phyloP scores from a whole-genome alignment of 2,113 vertebrate species.

The Antechinus stuartii region DNA sequence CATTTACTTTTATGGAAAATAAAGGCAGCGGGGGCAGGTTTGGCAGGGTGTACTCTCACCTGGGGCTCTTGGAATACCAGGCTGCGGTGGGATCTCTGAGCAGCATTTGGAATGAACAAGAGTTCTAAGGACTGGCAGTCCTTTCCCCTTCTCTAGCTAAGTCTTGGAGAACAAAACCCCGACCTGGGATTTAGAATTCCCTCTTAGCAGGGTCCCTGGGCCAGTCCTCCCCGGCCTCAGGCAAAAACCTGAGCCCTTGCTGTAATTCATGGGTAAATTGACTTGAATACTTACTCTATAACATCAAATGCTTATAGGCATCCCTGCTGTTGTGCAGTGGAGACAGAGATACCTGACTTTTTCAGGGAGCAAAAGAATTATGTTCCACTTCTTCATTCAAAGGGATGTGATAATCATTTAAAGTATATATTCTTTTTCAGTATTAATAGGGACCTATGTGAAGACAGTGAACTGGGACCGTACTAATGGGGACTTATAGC shows the following conservation, averaged over 20 bases:
- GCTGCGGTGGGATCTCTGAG: not conserved
- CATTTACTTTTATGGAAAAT: conserved; percentile 21
- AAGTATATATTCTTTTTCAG: not conserved
- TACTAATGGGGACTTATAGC: not conserved
- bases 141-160: not conserved
- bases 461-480: not conserved
- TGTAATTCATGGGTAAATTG: not conserved
- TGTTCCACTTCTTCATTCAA: not conserved
- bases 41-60: not conserved
- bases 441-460: not conserved
- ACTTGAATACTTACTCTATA: not conserved
- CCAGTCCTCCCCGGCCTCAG: not conserved
- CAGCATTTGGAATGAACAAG: not conserved
- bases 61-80: not conserved
- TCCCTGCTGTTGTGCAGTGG: not conserved
- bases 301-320: not conserved
- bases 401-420: conserved; percentile 25
- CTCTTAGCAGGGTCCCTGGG: not conserved
- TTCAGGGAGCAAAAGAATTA: not conserved
- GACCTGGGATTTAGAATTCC: not conserved
- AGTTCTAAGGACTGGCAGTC: not conserved
- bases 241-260: not conserved
- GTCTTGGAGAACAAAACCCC: not conserved
- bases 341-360: not conserved
- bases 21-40: not conserved